A percentile compares a stretch with the other conserved stretches of the same genome.
These are phyloP conservation scores for Pholis gunnellus DNA, from an alignment of 2,113 vertebrate species.

Conservation along the genomic window DNA sequence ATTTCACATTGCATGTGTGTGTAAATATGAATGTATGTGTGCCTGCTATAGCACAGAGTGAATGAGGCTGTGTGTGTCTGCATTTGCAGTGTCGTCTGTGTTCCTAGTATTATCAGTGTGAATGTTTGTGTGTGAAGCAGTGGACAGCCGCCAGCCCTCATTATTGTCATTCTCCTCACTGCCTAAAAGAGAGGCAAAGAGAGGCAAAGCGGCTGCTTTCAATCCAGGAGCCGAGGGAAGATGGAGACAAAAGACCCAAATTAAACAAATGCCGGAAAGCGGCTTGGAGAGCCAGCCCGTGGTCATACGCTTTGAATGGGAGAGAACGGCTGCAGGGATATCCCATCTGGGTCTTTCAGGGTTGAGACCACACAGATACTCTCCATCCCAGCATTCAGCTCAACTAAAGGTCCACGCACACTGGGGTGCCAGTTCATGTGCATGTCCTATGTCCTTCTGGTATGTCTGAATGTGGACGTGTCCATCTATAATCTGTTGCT, in stretches of 20 bases:
- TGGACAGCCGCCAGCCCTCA: constrained; percentile 83
- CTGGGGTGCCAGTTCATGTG: constrained; percentile 63
- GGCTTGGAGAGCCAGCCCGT: constrained; percentile 80
- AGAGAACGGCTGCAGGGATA: constrained; percentile 74
- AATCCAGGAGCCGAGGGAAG: constrained; percentile 70
- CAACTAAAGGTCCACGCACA: constrained; percentile 59
- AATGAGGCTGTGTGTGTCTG: constrained; percentile 30
- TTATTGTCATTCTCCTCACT: constrained; percentile 88
- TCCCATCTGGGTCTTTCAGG: constrained; percentile 80
- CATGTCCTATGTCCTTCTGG: constrained; percentile 43
- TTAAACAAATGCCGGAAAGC: constrained; percentile 83
- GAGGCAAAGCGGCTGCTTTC: constrained; percentile 81
- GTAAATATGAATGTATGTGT: constrained; percentile 40
- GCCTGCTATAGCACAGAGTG: constrained; percentile 35
- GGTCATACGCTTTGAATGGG: constrained; percentile 75
- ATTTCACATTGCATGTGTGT: constrained; percentile 58
- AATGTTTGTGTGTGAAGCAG: constrained; percentile 75
- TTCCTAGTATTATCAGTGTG: constrained; percentile 69
- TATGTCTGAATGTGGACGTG: constrained; percentile 37
- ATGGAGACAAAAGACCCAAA: constrained; percentile 80
- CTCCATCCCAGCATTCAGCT: constrained; percentile 69
- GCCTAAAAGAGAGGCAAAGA: constrained; percentile 74
- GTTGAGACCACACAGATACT: constrained; percentile 83
- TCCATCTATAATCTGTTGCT: constrained; percentile 43
- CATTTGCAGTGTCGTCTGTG: constrained; percentile 49